Percentiles rank a stretch among this genome's conserved stretches.
Evolutionary conservation across 2,888 invertebrate genomes (phyloP).

Genomic region (Carterocephalus palaemon): DNA sequence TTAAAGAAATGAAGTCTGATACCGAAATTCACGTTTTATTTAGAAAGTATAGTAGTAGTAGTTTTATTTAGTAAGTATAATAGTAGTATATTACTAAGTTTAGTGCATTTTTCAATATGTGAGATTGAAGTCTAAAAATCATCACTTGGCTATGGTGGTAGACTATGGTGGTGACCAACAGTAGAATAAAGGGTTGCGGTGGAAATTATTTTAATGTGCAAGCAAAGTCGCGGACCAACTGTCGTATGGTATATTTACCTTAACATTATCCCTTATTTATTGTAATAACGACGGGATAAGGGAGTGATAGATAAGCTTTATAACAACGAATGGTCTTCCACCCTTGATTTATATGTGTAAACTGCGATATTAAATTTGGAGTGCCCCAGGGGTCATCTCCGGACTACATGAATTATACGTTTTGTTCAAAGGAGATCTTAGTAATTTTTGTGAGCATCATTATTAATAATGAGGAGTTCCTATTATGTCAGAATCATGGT

Average conservation of each 20-base stretch:
- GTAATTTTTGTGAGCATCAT: not conserved
- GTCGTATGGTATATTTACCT: conserved; percentile 47
- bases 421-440: conserved; percentile 3
- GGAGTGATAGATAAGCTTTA: conserved; percentile 58
- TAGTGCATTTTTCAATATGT: not conserved
- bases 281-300: conserved; percentile 60
- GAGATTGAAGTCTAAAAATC: too few relatives aligned
- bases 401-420: conserved; percentile 14
- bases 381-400: conserved; percentile 16
- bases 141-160: too few relatives aligned
- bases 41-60: too few relatives aligned
- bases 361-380: conserved; percentile 27
- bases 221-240: not conserved
- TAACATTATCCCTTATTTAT: conserved; percentile 59
- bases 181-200: too few relatives aligned
- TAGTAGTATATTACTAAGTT: too few relatives aligned
- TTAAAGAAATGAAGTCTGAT: too few relatives aligned
- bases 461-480: too few relatives aligned
- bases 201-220: not conserved
- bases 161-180: too few relatives aligned
- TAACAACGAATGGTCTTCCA: conserved; percentile 27
- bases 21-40: too few relatives aligned
- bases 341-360: conserved; percentile 28
- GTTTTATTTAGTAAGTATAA: too few relatives aligned
- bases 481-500: too few relatives aligned